Evolutionary conservation across 1,140 invertebrate genomes (phyloP), one percentile per base, ranked within the genome.

Genomic region (Papilio polyxenes): DNA sequence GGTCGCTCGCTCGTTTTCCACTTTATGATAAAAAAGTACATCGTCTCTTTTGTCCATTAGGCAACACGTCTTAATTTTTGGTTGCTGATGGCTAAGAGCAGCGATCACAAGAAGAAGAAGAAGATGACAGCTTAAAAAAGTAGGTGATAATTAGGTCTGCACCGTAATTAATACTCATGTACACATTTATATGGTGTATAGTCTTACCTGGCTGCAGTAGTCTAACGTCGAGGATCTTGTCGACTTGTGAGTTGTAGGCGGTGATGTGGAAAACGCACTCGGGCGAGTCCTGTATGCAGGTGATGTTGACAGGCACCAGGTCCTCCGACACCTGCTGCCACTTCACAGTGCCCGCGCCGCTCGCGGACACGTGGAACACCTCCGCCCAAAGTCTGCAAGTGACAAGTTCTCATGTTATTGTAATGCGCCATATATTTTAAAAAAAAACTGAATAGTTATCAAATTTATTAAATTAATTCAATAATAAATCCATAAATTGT

Each of bases 301-400:
- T 98, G 93, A 99, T 99, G 95, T 99, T 99, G 79, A 99, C 98
- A 81, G 98, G 98, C 81, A 99, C 98, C 91, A 99, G 96, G 95
- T 99, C 98, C 94, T 99, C 98, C 80, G 98, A 99, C 81, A 99
- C 98, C 95, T 99, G 98, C 95, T 98, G 98, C 98, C 98, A 99
- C 94, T 98, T 98, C 75, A 98, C 97, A 31, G 97, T 98, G 81
- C 98, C 98, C 69, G 97, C 96, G 62, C 97, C 97, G 88, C 97
- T 97, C 10, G 98, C 97, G 85, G 97, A 98, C 87, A 99, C 98
- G 94, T 99, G 98, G 95, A 99, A 99, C 88, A 99, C 98, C 95
- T 99, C 98, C 80, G 98, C 98, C 98, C 98, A 99, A 89, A 99
- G 95, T 95, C 98, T 98, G 96, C 3, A 91, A 91, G 15, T 40